Base-by-base conservation (phyloP, 2,888 invertebrate genomes). In the Zaprionus lineosus region DNA sequence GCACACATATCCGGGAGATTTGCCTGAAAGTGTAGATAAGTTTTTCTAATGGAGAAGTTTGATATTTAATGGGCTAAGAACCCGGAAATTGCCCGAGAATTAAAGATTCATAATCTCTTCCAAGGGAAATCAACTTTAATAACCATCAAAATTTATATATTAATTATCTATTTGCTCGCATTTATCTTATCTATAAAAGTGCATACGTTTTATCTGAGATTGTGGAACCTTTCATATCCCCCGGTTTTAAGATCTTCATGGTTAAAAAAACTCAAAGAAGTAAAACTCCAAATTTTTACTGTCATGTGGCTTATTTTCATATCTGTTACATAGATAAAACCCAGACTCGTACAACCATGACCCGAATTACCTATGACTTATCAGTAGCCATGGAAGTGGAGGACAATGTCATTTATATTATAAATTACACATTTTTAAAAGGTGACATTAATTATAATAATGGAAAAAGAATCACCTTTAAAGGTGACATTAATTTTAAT, bases 291-390 rank as follows among this genome's bases (percentile, higher is more conserved):
- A 5, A 15, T 44, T 51, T 39, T 33, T 24, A 31, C 26, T 65
- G 65, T 55, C 82, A 70, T 56, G 56, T 61, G 33, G 57, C 39
- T 34, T 29, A 14, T 46, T 53, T 48, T 50, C 62, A 58, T 78
- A 84, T 77, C 64, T 74, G 1, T 18, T 3, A 58, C 56, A 74
- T 60, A 84, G 83, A 84, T 79, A 76, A 67, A 51, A 47, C 44
- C 39, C n/a, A 8, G 47, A 47, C 44, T 39, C n/a, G 7, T 33
- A 28, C 40, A 67, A 56, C 84, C 79, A 43, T 81, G 79, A 81
- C 79, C 85, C 46, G 65, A 79, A 83, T 81, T 53, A 46, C 59
- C 41, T 33, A 4, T 3, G 12, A 52, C 58, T 64, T 81, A 70
- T 75, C 74, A 52, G 16, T 15, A 12, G 48, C n/a, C n/a, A n/a